Evolutionary conservation across 2,888 invertebrate species (phyloP).

Genomic region (Microctonus brassicae): DNA sequence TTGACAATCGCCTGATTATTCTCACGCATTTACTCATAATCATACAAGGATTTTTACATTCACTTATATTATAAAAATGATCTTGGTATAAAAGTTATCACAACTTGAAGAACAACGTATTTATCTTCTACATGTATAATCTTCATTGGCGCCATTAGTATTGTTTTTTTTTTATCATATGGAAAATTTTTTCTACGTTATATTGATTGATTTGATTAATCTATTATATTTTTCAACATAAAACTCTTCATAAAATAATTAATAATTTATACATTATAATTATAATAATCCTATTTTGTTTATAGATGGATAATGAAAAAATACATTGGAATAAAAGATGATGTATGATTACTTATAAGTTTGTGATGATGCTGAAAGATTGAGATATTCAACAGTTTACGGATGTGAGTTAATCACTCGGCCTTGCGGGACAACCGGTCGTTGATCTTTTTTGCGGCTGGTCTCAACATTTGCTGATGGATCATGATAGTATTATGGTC

Average conservation of each 20-base stretch:
- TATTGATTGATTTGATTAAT: neutral
- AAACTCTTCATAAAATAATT: neutral
- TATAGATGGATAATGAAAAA: neutral
- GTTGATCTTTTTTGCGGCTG: slow-evolving; percentile 11
- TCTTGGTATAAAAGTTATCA: neutral
- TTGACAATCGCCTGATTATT: slow-evolving; percentile 24
- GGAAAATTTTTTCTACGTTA: slow-evolving; percentile 6
- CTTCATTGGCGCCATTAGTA: slow-evolving; percentile 19
- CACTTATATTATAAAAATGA: neutral
- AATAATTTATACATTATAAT: neutral
- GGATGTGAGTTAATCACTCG: slow-evolving; percentile 7
- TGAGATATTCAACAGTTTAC: neutral
- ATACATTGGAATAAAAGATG: neutral
- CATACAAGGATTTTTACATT: slow-evolving; percentile 19
- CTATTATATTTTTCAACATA: neutral
- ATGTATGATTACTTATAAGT: neutral
- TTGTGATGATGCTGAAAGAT: neutral
- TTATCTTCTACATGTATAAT: slow-evolving; percentile 14
- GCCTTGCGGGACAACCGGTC: slow-evolving; percentile 8
- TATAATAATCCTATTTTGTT: neutral
- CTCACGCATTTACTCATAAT: neutral
- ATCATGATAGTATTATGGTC: neutral
- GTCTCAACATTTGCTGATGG: neutral
- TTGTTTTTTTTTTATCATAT: slow-evolving; percentile 27
- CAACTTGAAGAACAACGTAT: neutral